Percentiles rank a stretch among this genome's conserved stretches.
Evolutionary conservation across 2,888 invertebrate species (phyloP).

Genomic region (Parascotia fuliginaria): DNA sequence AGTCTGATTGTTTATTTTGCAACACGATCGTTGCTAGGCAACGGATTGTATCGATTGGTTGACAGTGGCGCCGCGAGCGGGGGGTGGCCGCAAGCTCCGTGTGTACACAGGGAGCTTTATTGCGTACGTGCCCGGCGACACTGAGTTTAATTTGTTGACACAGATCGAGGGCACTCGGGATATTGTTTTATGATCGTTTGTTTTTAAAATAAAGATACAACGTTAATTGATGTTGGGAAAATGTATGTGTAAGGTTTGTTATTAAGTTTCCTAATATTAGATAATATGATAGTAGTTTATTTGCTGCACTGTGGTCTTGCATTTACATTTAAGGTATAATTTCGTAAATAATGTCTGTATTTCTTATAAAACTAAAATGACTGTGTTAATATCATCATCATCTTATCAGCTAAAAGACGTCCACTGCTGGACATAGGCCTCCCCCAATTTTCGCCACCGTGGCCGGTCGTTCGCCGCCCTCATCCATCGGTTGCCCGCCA

Average conservation of each 20-base stretch:
- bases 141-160: conserved; percentile 46
- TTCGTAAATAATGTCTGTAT: too few relatives aligned
- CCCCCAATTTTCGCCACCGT: too few relatives aligned
- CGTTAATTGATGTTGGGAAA: conserved; percentile 17
- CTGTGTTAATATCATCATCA: too few relatives aligned
- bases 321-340: too few relatives aligned
- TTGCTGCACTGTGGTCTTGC: too few relatives aligned
- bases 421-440: too few relatives aligned
- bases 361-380: too few relatives aligned
- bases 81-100: conserved; percentile 37
- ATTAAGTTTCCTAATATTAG: too few relatives aligned
- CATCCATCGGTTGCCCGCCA: too few relatives aligned
- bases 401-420: too few relatives aligned
- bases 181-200: conserved; percentile 30
- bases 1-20: conserved; percentile 86
- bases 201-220: conserved; percentile 33
- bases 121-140: conserved; percentile 47
- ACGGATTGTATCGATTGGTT: conserved; percentile 79
- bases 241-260: neutral
- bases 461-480: too few relatives aligned
- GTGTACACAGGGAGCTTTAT: conserved; percentile 42
- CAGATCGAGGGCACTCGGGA: conserved; percentile 36
- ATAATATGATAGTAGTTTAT: too few relatives aligned
- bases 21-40: conserved; percentile 83
- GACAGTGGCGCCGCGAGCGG: conserved; percentile 70